Base-by-base conservation (phyloP, 2,888 invertebrate species). In the Scaptomyza flava region DNA sequence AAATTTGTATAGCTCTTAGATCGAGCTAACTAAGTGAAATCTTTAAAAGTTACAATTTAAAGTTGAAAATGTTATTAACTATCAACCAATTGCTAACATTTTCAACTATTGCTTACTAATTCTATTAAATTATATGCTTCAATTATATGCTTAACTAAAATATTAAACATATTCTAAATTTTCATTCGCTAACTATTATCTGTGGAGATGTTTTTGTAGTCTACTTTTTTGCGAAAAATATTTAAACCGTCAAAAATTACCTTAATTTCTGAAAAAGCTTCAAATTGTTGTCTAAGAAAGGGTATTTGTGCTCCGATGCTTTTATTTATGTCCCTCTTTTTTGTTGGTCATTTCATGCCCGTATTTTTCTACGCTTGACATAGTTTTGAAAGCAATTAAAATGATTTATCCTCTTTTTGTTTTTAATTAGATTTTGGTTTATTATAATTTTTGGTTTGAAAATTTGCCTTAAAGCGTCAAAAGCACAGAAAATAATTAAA, bases 301-400 rank as follows among this genome's bases (percentile, higher is more conserved):
- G 11, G 50, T 23, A 64, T 67, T 59, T 45, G 7, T 6, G 8
- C 3, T 31, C 48, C 48, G 38, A 9, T 3, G 33, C 14, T 0
- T 12, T 7, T 38, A 14, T 7, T n/a, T 8, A 34, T n/a, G 12
- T 45, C 27, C 48, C 53, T 57, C 50, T 54, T 76, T 72, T 84
- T 76, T 89, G 17, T 79, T 90, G 90, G 90, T 89, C 90, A 90
- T 90, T 89, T 89, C 89, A 89, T 89, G 74, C 84, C 72, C 66
- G 73, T 79, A 73, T 78, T 78, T 72, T 69, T 73, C 72, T 72
- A 87, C 82, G 85, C 87, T 81, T 84, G 68, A 80, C 76, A 64
- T 80, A 69, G 41, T 60, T 61, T 77, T 76, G 66, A 78, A 68
- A 68, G 67, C 53, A 61, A 74, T 81, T 61, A 73, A 79, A 71